phyloP scores from a whole-genome alignment of 2,113 vertebrate species.

The Erpornis zantholeuca region DNA sequence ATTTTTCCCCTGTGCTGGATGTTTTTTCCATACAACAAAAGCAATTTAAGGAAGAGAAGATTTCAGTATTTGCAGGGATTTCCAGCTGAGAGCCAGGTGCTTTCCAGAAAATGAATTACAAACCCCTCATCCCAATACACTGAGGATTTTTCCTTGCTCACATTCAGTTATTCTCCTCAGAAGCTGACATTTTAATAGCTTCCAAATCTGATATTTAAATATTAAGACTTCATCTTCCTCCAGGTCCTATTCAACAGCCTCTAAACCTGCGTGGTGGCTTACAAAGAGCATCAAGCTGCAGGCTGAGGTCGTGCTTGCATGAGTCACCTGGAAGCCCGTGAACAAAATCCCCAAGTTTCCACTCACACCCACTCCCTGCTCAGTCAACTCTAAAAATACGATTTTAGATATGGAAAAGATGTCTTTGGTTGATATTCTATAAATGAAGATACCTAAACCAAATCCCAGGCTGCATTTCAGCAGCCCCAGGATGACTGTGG shows the following conservation, averaged over 20 bases:
- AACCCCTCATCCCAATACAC: background rate
- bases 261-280: background rate
- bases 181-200: background rate
- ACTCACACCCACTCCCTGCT: background rate
- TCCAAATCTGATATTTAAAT: background rate
- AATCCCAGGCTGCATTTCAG: background rate
- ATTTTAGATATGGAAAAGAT: background rate
- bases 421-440: background rate
- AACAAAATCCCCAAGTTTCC: background rate
- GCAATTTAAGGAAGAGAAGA: background rate
- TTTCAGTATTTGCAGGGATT: background rate
- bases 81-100: background rate
- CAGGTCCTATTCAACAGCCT: background rate
- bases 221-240: background rate
- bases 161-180: background rate
- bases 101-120: background rate
- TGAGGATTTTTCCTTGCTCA: background rate
- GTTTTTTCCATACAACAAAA: background rate
- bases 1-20: background rate
- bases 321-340: background rate
- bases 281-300: background rate
- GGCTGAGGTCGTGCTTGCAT: background rate
- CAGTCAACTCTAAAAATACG: background rate
- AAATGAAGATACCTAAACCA: background rate
- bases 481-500: background rate